Percentiles rank a stretch among this genome's conserved stretches.
These are phyloP conservation scores for Drosophila willistoni DNA, from an alignment of 1,140 invertebrate species.

Conservation along the genomic window DNA sequence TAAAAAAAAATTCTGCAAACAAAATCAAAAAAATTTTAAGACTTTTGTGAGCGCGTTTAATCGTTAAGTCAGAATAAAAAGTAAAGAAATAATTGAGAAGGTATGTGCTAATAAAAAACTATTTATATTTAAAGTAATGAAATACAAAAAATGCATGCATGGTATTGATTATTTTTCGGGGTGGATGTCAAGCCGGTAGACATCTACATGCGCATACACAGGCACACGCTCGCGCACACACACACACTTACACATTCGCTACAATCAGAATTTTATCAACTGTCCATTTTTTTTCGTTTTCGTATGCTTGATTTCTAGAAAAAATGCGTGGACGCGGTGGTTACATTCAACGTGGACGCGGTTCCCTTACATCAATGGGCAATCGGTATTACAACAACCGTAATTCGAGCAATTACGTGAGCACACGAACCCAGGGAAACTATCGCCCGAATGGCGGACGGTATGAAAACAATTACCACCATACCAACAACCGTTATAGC, in stretches of 20 bases:
- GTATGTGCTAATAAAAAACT: conserved; percentile 15
- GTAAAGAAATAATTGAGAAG: background rate
- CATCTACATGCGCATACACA: conserved; percentile 7
- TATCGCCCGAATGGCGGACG: conserved; percentile 67
- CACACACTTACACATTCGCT: conserved; percentile 1
- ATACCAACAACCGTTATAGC: conserved; percentile 60
- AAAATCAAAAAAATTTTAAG: background rate
- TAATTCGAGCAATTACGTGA: conserved; percentile 74
- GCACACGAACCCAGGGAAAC: conserved; percentile 70
- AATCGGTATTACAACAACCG: conserved; percentile 75
- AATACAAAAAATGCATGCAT: conserved; percentile 4
- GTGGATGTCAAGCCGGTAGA: conserved; percentile 25
- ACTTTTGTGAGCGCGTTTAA: background rate
- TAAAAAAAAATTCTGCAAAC: conserved; percentile 11
- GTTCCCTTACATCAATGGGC: conserved; percentile 44
- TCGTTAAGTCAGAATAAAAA: background rate
- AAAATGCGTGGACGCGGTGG: conserved; percentile 76
- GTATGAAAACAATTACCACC: conserved; percentile 69
- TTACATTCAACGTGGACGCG: conserved; percentile 70
- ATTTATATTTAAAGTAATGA: background rate
- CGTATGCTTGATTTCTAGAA: conserved; percentile 15
- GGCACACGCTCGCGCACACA: background rate
- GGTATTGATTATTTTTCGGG: conserved; percentile 37
- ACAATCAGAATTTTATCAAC: background rate
- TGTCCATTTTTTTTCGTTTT: conserved; percentile 5